phyloP scores from a whole-genome alignment of 2,113 vertebrate genomes.

The Silurus meridionalis region DNA sequence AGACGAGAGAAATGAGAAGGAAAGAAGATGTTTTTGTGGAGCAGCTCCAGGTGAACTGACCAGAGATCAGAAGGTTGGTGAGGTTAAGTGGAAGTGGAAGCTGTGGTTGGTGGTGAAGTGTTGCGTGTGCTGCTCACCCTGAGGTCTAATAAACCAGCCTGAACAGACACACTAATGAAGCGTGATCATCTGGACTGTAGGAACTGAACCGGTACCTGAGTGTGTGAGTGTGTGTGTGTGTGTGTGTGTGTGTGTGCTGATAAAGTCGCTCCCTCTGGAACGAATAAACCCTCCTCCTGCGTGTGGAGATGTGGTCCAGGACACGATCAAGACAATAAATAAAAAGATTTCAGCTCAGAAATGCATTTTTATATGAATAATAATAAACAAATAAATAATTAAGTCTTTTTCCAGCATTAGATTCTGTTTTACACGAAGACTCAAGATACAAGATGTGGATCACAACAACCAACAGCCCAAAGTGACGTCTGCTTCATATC shows the following conservation, averaged over 20 bases:
- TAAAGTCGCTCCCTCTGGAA: background rate
- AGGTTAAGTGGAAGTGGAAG: background rate
- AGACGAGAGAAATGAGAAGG: slow-evolving; percentile 1
- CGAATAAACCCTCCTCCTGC: too few relatives aligned
- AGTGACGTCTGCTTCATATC: too few relatives aligned
- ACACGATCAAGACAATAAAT: too few relatives aligned
- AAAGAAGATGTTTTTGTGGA: slow-evolving; percentile 32
- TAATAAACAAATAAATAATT: too few relatives aligned
- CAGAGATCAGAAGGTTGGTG: background rate
- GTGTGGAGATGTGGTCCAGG: too few relatives aligned
- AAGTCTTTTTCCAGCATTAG: too few relatives aligned
- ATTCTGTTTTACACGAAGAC: too few relatives aligned
- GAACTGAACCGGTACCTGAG: background rate
- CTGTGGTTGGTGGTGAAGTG: background rate
- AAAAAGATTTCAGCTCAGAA: too few relatives aligned
- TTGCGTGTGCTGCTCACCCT: background rate
- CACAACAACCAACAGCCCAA: too few relatives aligned
- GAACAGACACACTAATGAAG: background rate
- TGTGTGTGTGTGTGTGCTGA: background rate
- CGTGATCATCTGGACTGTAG: background rate
- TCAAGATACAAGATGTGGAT: too few relatives aligned
- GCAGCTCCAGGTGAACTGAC: background rate
- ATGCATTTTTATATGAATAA: too few relatives aligned
- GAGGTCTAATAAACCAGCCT: background rate
- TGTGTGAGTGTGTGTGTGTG: background rate